A percentile compares a stretch with the other conserved stretches of the same genome.
These are phyloP conservation scores for Hiodon alosoides DNA, from an alignment of 2,113 vertebrate species.

Conservation along the genomic window DNA sequence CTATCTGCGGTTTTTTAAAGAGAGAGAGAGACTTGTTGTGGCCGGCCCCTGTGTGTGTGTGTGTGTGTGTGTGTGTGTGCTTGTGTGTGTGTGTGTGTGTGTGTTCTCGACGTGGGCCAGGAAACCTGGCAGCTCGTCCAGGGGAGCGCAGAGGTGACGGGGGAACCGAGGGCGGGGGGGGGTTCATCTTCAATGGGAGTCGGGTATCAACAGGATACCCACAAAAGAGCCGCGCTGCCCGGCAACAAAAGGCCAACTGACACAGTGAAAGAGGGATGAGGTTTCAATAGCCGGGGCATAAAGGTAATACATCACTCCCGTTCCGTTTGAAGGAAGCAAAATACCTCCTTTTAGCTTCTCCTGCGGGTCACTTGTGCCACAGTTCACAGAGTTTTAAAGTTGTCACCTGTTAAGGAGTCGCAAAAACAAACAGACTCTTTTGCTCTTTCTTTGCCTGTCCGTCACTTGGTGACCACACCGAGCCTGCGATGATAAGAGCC, in stretches of 20 bases:
- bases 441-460: not conserved
- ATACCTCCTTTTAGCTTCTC: slow-evolving; percentile 43
- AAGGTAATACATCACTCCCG: slow-evolving; percentile 55
- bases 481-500: slow-evolving; percentile 23
- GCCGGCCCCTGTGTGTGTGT: not conserved
- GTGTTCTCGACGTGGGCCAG: not conserved
- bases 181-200: slow-evolving; percentile 49
- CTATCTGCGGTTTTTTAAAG: no score
- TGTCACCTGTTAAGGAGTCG: slow-evolving; percentile 35
- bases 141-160: slow-evolving; percentile 30
- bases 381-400: slow-evolving; percentile 47
- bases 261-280: slow-evolving; percentile 56
- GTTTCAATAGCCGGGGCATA: slow-evolving; percentile 56
- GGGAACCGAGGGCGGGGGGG: slow-evolving; percentile 36
- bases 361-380: slow-evolving; percentile 37
- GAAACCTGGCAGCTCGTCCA: not conserved
- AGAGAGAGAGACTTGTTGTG: not conserved
- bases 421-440: not conserved
- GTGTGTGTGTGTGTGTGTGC: not conserved
- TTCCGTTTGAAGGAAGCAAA: slow-evolving; percentile 25
- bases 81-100: not conserved
- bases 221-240: slow-evolving; percentile 40
- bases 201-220: slow-evolving; percentile 57
- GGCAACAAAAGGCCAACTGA: slow-evolving; percentile 56
- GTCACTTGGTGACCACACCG: slow-evolving; percentile 25